Base-by-base conservation (phyloP, 2,113 vertebrate genomes). In the Syngnathus floridae region DNA sequence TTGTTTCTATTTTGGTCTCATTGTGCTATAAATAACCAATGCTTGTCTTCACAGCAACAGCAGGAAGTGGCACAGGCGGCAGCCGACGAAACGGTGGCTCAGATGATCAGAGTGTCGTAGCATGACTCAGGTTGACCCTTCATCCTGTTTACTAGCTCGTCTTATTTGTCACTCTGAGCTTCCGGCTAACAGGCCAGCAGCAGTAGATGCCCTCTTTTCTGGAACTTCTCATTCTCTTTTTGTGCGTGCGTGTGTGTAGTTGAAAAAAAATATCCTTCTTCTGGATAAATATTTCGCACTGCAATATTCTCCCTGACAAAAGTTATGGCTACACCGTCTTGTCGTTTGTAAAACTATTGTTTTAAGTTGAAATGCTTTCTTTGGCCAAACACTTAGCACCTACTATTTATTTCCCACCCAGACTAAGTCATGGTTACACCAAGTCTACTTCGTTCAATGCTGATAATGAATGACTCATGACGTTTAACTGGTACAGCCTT, bases 21-120 rank as follows among this genome's bases (percentile, higher is more conserved):
- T 17, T 48, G 17, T 43, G 17, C 37, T 3, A 40, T 51, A 64
- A 31, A 64, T 46, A 51, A n/a, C 55, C 52, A 36, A n/a, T 3
- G 31, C 38, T 51, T 52, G 11, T n/a, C n/a, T 48, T 51, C 37
- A 21, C 49, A 73, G 70, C 76, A 84, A 46, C 40, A 82, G 2
- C 88, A 96, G 91, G 94, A 96, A 64, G 88, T 91, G n/a, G 71
- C 80, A 70, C 93, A 95, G 83, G 76, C 86, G 51, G 91, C 85
- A 60, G 91, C 89, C 37, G 96, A 98, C 56, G 95, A 97, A 76
- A 92, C 91, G 0, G 94, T 97, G 89, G 92, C 92, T 82, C 94
- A 96, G 89, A 97, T 98, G 90, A 96, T 97, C 84, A 88, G 93
- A 66, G 95, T 96, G 65, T 95, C 94, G 57, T 97, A 96, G 92